Evolutionary conservation across 2,888 invertebrate genomes (phyloP).

Genomic region (Smittia sp.): DNA sequence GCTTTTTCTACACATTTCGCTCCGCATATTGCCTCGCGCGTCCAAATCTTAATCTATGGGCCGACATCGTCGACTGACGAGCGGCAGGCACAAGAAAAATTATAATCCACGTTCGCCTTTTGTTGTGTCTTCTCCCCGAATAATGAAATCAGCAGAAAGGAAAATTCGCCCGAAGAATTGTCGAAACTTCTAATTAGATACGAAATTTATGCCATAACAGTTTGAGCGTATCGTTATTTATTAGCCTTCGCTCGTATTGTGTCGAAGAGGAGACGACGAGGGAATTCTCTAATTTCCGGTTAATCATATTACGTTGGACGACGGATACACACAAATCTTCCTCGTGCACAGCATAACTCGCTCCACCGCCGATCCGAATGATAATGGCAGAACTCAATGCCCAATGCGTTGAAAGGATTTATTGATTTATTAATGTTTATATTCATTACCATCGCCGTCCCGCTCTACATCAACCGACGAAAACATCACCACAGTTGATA

Average conservation of each 20-base stretch:
- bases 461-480: background rate
- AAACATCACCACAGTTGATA: slow-evolving; percentile 46
- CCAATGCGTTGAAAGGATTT: slow-evolving; percentile 10
- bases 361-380: slow-evolving; percentile 4
- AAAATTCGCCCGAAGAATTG: background rate
- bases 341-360: background rate
- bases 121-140: background rate
- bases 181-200: slow-evolving; percentile 35
- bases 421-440: slow-evolving; percentile 40
- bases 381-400: slow-evolving; percentile 28
- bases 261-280: background rate
- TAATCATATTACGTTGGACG: slow-evolving; percentile 20
- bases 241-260: background rate
- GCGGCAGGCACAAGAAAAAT: background rate
- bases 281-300: slow-evolving; percentile 28
- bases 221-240: slow-evolving; percentile 30
- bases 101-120: background rate
- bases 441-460: background rate
- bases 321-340: slow-evolving; percentile 23
- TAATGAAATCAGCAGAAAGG: slow-evolving; percentile 22
- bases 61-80: background rate
- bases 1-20: background rate
- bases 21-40: slow-evolving; percentile 4
- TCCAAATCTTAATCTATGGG: background rate
- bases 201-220: slow-evolving; percentile 33